Percentiles rank a stretch among this genome's conserved stretches.
These are phyloP conservation scores for Anagyrus pseudococci DNA, from an alignment of 2,888 invertebrate species.

Conservation along the genomic window DNA sequence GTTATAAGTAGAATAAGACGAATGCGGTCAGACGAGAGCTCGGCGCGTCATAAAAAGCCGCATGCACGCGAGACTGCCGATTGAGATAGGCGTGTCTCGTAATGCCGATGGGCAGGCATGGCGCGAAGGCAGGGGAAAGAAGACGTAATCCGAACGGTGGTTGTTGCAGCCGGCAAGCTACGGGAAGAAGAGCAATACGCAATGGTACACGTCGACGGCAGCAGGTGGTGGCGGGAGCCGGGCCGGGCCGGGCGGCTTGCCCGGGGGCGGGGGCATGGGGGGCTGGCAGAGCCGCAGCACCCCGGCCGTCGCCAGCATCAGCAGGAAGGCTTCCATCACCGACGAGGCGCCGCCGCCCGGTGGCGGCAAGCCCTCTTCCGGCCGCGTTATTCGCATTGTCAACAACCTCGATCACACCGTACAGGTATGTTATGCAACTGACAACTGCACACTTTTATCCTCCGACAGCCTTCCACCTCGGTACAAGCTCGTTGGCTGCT, in stretches of 20 bases:
- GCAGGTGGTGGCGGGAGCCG: conserved; percentile 63
- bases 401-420: conserved; percentile 93
- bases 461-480: too few relatives aligned
- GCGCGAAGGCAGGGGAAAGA: too few relatives aligned
- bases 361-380: conserved; percentile 78
- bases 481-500: too few relatives aligned
- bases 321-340: conserved; percentile 83
- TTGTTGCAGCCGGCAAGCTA: conserved; percentile 92
- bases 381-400: conserved; percentile 89
- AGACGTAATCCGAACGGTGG: too few relatives aligned
- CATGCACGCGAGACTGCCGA: conserved; percentile 41
- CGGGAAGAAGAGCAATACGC: conserved; percentile 91
- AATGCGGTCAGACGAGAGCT: conserved; percentile 37
- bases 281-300: conserved; percentile 69
- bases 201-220: conserved; percentile 72
- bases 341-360: conserved; percentile 79
- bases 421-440: conserved; percentile 68
- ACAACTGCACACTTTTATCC: too few relatives aligned
- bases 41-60: too few relatives aligned
- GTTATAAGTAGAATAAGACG: background rate
- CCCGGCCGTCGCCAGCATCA: conserved; percentile 66
- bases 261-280: conserved; percentile 50
- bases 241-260: conserved; percentile 56
- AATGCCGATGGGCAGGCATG: too few relatives aligned
- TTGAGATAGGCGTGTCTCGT: too few relatives aligned